Percentiles rank a stretch among this genome's conserved stretches.
Evolutionary conservation across 2,888 invertebrate genomes (phyloP).

Genomic region (Congeria kusceri): DNA sequence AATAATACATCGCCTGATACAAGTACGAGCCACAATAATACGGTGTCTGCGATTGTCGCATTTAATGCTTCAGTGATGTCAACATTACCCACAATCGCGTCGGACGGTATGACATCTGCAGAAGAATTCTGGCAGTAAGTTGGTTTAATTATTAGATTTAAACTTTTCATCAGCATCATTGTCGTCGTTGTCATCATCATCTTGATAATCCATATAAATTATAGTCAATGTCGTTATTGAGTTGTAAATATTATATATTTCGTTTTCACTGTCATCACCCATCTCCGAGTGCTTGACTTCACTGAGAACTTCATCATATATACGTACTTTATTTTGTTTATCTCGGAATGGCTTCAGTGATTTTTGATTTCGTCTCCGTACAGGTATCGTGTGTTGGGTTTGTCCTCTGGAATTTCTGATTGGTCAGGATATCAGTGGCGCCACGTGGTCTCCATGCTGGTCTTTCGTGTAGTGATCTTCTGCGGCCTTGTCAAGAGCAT

Average conservation of each 20-base stretch:
- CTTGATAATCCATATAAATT: too few relatives aligned
- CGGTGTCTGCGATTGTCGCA: not conserved
- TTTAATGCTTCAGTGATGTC: not conserved
- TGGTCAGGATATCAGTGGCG: constrained; percentile 36
- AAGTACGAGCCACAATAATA: not conserved
- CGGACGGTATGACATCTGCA: constrained; percentile 36
- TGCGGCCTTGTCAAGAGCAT: constrained; percentile 41
- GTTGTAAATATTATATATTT: too few relatives aligned
- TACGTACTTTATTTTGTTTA: too few relatives aligned
- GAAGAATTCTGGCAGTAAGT: constrained; percentile 62
- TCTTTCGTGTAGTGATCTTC: constrained; percentile 32
- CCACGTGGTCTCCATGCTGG: constrained; percentile 21
- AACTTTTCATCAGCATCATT: not conserved
- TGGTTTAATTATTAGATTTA: not conserved
- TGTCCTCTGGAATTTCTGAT: constrained; percentile 51
- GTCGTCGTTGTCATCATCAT: not conserved
- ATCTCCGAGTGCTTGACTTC: too few relatives aligned
- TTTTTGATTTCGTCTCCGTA: too few relatives aligned
- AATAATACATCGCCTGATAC: not conserved
- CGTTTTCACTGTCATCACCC: too few relatives aligned
- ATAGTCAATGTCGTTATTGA: too few relatives aligned
- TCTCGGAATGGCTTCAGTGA: too few relatives aligned
- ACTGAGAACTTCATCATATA: too few relatives aligned
- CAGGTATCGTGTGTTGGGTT: constrained; percentile 44
- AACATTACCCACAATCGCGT: not conserved